Evolutionary conservation across 2,797 vertebrate species (phyloP).

Genomic region (Falco naumanni): DNA sequence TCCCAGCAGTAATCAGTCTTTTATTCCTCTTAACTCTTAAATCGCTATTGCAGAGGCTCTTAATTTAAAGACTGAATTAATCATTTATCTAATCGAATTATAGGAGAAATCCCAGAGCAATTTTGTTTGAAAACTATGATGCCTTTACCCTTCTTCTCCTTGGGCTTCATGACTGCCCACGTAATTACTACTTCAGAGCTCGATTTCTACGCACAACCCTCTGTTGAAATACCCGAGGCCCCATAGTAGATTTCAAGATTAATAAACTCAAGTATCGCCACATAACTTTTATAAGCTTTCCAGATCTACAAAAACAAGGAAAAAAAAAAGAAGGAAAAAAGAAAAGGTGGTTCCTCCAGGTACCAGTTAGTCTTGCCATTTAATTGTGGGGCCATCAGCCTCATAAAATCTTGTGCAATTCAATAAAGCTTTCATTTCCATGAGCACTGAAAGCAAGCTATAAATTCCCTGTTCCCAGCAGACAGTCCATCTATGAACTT

Average conservation of each 20-base stretch:
- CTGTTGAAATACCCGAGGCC: neutral
- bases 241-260: neutral
- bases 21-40: constrained; percentile 2
- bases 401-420: neutral
- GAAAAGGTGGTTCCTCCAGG: neutral
- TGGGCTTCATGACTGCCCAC: neutral
- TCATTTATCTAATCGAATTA: constrained; percentile 46
- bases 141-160: neutral
- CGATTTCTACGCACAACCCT: neutral
- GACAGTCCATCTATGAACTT: neutral
- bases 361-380: neutral
- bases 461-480: neutral
- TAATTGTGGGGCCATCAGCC: neutral
- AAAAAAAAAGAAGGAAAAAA: neutral
- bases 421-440: neutral
- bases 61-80: constrained; percentile 50
- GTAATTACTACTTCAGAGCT: neutral
- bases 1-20: constrained; percentile 9
- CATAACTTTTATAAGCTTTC: neutral
- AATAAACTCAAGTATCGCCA: neutral
- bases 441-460: neutral
- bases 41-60: neutral
- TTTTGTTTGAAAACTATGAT: constrained; percentile 18
- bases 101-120: constrained; percentile 23
- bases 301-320: neutral